Percentiles rank a stretch among this genome's conserved stretches.
phyloP scores from a whole-genome alignment of 1,140 invertebrate genomes.

The Periplaneta americana region DNA sequence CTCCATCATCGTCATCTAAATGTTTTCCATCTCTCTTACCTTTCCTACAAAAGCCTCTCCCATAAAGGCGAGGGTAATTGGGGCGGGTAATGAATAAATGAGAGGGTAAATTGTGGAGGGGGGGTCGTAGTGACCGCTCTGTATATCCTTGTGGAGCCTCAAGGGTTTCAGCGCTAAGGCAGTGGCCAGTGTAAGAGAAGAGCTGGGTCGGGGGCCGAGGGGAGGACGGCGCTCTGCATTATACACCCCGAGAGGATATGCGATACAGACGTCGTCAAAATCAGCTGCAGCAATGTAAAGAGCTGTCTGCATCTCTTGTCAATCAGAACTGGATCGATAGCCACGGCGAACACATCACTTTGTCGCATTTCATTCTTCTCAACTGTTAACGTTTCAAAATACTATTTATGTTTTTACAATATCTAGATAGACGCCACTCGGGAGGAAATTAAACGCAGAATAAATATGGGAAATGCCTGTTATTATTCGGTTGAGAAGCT shows the following conservation, averaged over 20 bases:
- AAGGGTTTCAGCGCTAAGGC: neutral
- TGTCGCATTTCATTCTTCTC: no score
- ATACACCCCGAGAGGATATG: neutral
- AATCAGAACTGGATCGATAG: no score
- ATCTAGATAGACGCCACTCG: no score
- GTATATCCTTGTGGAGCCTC: neutral
- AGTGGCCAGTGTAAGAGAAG: no score
- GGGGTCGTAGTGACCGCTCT: neutral
- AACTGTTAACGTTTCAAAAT: no score
- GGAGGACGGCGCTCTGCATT: neutral
- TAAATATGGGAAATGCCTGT: no score
- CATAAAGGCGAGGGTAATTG: constrained; percentile 1
- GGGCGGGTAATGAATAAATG: constrained; percentile 5
- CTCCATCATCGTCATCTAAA: neutral
- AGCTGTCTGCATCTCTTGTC: no score
- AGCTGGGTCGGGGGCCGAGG: neutral
- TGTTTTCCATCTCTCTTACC: neutral
- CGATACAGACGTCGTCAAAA: neutral
- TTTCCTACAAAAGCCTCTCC: neutral
- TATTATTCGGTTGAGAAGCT: no score
- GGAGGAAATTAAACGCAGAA: no score
- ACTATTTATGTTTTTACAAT: no score
- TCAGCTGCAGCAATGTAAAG: neutral
- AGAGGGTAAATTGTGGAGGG: neutral
- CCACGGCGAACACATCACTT: no score